Evolutionary conservation across 2,113 vertebrate genomes (phyloP).

Genomic region (Phrynocephalus versicolor): DNA sequence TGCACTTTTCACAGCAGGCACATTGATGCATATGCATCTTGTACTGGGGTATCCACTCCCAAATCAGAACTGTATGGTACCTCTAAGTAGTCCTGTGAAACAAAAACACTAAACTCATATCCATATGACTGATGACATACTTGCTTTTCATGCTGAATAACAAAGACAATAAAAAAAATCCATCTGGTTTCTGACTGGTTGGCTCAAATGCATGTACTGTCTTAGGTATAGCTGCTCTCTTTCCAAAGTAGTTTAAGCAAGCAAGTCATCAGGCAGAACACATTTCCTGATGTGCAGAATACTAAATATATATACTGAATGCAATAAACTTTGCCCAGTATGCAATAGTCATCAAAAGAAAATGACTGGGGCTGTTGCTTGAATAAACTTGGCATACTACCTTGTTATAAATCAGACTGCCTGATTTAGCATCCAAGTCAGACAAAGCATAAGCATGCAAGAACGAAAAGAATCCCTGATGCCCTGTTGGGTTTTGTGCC

Average conservation of each 20-base stretch:
- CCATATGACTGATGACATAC: background rate
- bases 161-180: background rate
- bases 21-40: background rate
- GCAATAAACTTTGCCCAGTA: background rate
- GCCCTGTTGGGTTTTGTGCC: background rate
- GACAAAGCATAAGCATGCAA: background rate
- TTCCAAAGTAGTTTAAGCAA: background rate
- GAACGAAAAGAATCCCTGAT: background rate
- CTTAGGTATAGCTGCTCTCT: background rate
- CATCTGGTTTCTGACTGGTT: background rate
- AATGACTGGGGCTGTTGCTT: background rate
- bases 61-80: background rate
- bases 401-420: background rate
- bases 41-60: background rate
- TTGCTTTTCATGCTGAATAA: background rate
- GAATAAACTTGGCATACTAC: background rate
- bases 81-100: background rate
- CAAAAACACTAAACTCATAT: background rate
- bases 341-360: background rate
- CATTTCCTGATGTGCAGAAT: background rate
- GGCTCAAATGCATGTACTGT: background rate
- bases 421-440: background rate
- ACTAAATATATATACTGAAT: background rate
- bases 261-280: background rate
- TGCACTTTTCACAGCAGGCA: background rate